These are phyloP conservation scores for Melolontha melolontha DNA, from an alignment of 2,888 invertebrate species.

Conservation along the genomic window DNA sequence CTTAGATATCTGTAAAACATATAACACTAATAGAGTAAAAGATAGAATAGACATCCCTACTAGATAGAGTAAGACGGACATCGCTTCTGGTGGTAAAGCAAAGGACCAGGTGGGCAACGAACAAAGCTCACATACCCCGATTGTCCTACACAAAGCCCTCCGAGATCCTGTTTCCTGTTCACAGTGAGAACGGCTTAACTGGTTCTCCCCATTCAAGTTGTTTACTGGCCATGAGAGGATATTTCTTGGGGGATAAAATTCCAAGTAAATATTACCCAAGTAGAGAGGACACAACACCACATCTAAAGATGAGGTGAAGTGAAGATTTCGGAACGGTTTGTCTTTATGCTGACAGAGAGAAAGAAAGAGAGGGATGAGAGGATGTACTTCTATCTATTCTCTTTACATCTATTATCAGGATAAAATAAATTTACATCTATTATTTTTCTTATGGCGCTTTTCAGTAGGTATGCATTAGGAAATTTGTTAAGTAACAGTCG, in stretches of 20 bases:
- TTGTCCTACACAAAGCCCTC: constrained; percentile 50
- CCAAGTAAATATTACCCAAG: constrained; percentile 38
- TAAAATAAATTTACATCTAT: constrained; percentile 3
- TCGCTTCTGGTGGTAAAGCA: constrained; percentile 19
- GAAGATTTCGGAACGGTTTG: constrained; percentile 21
- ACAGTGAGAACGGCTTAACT: constrained; percentile 48
- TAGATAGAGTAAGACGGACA: constrained; percentile 9
- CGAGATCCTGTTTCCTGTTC: constrained; percentile 51
- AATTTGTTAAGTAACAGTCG: constrained; percentile 26
- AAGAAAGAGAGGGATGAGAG: too few species aligned
- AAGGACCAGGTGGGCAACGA: constrained; percentile 49
- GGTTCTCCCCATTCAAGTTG: constrained; percentile 46
- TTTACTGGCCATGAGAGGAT: constrained; percentile 40
- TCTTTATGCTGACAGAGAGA: constrained; percentile 8
- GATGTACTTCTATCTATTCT: constrained; percentile 3
- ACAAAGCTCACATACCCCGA: constrained; percentile 49
- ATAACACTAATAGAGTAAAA: too few species aligned
- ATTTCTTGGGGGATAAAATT: constrained; percentile 35
- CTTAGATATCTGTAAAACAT: too few species aligned
- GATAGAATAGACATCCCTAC: too few species aligned
- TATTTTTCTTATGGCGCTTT: neutral
- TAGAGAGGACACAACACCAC: constrained; percentile 28
- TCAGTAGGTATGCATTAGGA: constrained; percentile 9
- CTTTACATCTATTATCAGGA: neutral
- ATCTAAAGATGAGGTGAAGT: constrained; percentile 17